Percentiles rank a stretch among this genome's conserved stretches.
Conservation (phyloP, 2,797 vertebrate species). For the Notoglanidium macrostoma region DNA sequence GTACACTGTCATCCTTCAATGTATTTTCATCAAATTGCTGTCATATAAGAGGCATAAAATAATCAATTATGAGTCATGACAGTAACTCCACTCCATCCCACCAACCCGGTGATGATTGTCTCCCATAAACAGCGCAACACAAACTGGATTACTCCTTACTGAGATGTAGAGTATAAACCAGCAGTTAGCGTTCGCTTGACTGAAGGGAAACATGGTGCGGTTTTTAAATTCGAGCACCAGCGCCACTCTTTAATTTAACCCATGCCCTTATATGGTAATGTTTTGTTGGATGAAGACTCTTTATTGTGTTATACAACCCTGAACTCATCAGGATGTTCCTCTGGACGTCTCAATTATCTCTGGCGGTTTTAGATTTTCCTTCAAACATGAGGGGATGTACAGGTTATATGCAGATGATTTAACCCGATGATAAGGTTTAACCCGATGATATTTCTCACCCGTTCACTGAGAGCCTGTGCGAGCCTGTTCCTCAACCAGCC, state of each 20-base stretch:
- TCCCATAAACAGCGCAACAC: neutral
- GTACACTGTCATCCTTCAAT: neutral
- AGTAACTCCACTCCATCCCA: neutral
- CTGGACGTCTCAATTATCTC: neutral
- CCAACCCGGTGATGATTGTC: neutral
- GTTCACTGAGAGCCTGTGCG: constrained; percentile 47
- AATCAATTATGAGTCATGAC: neutral
- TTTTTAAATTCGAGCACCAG: neutral
- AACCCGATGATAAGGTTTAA: constrained; percentile 3
- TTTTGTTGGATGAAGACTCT: neutral
- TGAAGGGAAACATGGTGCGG: neutral
- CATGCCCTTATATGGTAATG: neutral
- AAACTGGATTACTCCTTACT: neutral
- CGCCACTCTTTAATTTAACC: neutral
- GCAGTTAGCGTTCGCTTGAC: neutral
- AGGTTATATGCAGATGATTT: neutral
- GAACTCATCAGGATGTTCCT: neutral
- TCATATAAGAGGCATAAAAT: neutral
- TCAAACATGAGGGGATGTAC: neutral
- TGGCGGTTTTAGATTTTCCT: neutral
- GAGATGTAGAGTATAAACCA: neutral
- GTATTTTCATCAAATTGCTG: neutral
- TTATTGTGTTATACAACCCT: neutral
- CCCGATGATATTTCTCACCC: constrained; percentile 33
- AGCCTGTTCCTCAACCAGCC: constrained; percentile 39